These are phyloP conservation scores for Venustaconcha ellipsiformis DNA, from an alignment of 1,140 invertebrate genomes.

Conservation along the genomic window DNA sequence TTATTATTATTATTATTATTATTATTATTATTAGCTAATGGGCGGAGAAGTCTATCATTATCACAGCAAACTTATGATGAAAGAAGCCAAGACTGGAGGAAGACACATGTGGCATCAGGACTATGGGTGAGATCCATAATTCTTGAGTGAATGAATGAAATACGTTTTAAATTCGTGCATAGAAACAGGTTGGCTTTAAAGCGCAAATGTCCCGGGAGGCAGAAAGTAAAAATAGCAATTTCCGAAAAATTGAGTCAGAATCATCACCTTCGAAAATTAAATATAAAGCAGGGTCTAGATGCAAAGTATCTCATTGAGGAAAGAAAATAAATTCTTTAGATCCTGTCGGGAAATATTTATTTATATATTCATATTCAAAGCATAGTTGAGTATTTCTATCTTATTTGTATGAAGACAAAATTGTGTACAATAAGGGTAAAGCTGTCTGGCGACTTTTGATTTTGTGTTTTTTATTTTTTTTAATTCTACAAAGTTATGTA, in stretches of 20 bases:
- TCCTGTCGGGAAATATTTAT: too few species aligned
- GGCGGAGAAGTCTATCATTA: conserved; percentile 32
- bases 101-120: conserved; percentile 30
- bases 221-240: neutral
- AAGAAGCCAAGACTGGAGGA: conserved; percentile 18
- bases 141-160: neutral
- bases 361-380: too few species aligned
- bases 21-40: conserved; percentile 8
- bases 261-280: too few species aligned
- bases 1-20: too few species aligned
- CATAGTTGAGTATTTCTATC: too few species aligned
- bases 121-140: conserved; percentile 18
- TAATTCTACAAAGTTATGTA: neutral
- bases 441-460: neutral
- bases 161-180: neutral
- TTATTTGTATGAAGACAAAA: too few species aligned
- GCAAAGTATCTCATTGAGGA: neutral
- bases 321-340: too few species aligned
- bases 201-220: neutral
- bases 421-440: neutral
- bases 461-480: neutral
- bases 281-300: neutral
- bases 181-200: neutral
- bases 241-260: neutral
- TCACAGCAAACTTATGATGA: conserved; percentile 28